Evolutionary conservation across 2,113 vertebrate species (phyloP).

Genomic region (Gallinago paraguaiae): DNA sequence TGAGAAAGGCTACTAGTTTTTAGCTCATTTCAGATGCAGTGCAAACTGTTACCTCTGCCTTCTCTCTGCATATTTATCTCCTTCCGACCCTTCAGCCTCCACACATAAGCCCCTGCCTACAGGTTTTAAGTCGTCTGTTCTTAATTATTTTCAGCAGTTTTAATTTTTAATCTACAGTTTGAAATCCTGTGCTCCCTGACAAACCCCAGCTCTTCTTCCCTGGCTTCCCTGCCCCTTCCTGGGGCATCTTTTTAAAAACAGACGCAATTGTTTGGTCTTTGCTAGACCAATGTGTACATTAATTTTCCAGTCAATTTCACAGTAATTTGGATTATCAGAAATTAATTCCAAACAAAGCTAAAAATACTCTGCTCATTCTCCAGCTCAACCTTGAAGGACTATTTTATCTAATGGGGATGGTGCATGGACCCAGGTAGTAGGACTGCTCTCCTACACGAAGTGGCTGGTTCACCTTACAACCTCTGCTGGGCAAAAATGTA

Average conservation of each 20-base stretch:
- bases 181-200: background rate
- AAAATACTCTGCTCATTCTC: background rate
- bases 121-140: background rate
- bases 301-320: background rate
- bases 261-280: background rate
- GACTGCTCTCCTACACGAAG: background rate
- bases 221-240: background rate
- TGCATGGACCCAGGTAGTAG: background rate
- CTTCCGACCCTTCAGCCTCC: background rate
- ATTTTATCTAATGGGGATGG: background rate
- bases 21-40: background rate
- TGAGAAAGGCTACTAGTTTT: background rate
- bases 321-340: constrained; percentile 18
- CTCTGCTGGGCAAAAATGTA: background rate
- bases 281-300: background rate
- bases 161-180: background rate
- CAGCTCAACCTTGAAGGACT: background rate
- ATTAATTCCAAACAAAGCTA: background rate
- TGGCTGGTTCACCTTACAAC: background rate
- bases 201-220: background rate
- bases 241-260: background rate
- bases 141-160: background rate
- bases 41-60: background rate
- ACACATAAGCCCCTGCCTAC: background rate
- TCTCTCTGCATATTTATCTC: background rate